These are phyloP conservation scores for Prolemur simus DNA, from an alignment of 2,113 vertebrate species.

Conservation along the genomic window DNA sequence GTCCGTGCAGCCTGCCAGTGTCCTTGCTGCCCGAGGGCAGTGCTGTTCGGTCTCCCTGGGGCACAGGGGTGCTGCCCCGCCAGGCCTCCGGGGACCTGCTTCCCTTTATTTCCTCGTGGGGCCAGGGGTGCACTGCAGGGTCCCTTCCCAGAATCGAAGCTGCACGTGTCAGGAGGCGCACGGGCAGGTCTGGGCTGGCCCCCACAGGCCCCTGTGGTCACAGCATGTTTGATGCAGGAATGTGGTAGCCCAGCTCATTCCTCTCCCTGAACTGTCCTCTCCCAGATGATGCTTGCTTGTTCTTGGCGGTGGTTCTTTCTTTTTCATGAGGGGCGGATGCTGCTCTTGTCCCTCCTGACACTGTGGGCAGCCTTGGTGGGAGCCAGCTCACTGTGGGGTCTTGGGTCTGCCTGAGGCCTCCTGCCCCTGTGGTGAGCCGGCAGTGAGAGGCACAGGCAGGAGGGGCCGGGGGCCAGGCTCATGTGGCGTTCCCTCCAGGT, in stretches of 20 bases:
- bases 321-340: background rate
- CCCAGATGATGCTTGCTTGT: background rate
- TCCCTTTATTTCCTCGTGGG: background rate
- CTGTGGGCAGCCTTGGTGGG: background rate
- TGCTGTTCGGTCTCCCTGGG: background rate
- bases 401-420: rapidly evolving
- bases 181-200: background rate
- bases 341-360: background rate
- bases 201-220: background rate
- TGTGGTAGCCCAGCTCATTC: rapidly evolving
- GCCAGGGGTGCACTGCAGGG: background rate
- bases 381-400: rapidly evolving
- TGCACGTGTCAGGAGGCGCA: rapidly evolving
- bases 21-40: background rate
- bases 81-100: background rate
- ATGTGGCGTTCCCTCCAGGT: conserved; percentile 80
- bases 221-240: background rate
- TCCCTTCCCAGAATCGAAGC: background rate
- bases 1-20: background rate
- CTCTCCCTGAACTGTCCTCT: too few relatives aligned
- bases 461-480: background rate
- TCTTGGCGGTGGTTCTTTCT: background rate
- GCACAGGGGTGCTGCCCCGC: background rate
- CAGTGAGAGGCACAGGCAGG: rapidly evolving
- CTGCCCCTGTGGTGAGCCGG: background rate